phyloP scores from a whole-genome alignment of 2,113 vertebrate genomes.

The Lonchura striata region DNA sequence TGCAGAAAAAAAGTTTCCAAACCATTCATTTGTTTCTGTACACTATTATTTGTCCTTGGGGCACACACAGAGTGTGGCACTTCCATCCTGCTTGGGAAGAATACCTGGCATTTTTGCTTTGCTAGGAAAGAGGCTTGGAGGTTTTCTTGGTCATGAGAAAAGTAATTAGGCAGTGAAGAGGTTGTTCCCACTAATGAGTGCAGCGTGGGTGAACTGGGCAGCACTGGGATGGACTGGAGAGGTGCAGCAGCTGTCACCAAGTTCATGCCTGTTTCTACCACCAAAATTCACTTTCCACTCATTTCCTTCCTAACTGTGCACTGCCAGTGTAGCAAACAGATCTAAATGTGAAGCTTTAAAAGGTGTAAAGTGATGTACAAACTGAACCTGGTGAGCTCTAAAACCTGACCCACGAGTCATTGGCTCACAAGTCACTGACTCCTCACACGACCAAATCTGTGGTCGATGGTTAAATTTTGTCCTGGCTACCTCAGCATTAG shows the following conservation, averaged over 20 bases:
- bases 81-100: neutral
- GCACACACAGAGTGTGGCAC: neutral
- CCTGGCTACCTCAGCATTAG: neutral
- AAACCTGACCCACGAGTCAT: neutral
- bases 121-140: neutral
- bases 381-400: neutral
- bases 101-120: neutral
- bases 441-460: neutral
- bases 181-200: neutral
- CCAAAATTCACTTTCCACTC: neutral
- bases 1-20: neutral
- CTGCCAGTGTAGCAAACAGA: neutral
- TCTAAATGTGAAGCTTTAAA: neutral
- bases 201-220: rapidly evolving
- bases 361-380: neutral
- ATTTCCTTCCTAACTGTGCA: neutral
- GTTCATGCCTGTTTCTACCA: rapidly evolving
- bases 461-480: neutral
- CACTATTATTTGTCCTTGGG: neutral
- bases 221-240: neutral
- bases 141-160: neutral
- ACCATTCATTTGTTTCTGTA: neutral
- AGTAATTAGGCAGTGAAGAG: neutral
- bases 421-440: neutral
- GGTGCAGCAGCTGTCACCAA: neutral